A percentile compares a stretch with the other conserved stretches of the same genome.
Conservation (phyloP, 2,113 vertebrate genomes). For the Chrysemys picta region DNA sequence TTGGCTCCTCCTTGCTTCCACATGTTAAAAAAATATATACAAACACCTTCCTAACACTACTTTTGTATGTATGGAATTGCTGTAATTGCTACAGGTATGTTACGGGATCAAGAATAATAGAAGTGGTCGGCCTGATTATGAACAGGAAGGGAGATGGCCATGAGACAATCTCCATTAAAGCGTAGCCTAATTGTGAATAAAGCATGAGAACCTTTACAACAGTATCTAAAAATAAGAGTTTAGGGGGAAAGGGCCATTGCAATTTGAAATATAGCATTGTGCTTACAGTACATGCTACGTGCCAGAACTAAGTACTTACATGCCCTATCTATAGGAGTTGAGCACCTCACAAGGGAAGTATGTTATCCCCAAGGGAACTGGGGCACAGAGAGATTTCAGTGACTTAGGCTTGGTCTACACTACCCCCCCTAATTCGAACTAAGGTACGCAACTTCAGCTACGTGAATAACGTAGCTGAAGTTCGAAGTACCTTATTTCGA, state of each 20-base stretch:
- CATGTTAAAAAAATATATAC: background rate
- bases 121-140: background rate
- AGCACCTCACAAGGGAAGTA: background rate
- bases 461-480: no score
- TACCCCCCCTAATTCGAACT: no score
- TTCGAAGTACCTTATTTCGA: no score
- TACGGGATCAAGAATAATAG: rapidly evolving
- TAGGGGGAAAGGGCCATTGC: background rate
- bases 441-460: no score
- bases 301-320: background rate
- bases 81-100: background rate
- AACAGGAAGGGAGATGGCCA: background rate
- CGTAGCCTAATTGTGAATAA: rapidly evolving
- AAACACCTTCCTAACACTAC: background rate
- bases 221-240: background rate
- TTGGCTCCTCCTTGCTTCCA: background rate
- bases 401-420: no score
- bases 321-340: background rate
- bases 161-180: background rate
- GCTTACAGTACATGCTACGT: background rate
- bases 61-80: background rate
- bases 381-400: background rate
- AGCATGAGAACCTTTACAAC: background rate
- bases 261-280: background rate
- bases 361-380: background rate